Evolutionary conservation across 1,140 invertebrate species (phyloP).

Genomic region (Nephila pilipes): DNA sequence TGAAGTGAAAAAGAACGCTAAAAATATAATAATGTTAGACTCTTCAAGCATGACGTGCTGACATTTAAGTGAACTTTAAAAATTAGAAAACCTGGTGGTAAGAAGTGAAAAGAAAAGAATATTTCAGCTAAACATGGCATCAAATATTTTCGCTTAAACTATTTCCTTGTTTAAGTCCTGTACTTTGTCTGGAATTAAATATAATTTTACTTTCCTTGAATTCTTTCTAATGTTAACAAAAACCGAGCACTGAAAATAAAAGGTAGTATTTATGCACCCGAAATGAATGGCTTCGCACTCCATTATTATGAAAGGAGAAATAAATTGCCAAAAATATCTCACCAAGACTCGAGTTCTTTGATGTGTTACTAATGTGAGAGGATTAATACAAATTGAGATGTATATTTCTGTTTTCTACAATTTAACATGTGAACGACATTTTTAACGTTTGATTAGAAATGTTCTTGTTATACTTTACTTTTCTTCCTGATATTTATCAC

Average conservation of each 20-base stretch:
- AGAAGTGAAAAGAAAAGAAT: too few species aligned
- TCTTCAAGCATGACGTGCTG: too few species aligned
- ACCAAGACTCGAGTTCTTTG: not conserved
- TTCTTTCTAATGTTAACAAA: not conserved
- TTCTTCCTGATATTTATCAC: too few species aligned
- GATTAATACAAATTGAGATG: conserved; percentile 14
- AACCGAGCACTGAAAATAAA: not conserved
- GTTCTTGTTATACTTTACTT: too few species aligned
- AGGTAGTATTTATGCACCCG: not conserved
- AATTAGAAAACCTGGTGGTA: too few species aligned
- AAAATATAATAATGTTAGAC: too few species aligned
- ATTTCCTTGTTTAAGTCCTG: not conserved
- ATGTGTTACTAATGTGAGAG: conserved; percentile 9
- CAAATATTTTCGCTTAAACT: not conserved
- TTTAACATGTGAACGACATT: not conserved
- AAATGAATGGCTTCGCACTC: not conserved
- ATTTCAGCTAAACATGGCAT: too few species aligned
- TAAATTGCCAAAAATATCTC: not conserved
- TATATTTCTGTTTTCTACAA: conserved; percentile 2
- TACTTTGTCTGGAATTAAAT: not conserved
- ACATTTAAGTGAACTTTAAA: too few species aligned
- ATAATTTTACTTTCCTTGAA: not conserved
- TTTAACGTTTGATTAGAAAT: not conserved
- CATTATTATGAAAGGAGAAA: not conserved
- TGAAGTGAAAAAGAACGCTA: too few species aligned